phyloP scores from a whole-genome alignment of 2,113 vertebrate species.

The Myotis brandtii region DNA sequence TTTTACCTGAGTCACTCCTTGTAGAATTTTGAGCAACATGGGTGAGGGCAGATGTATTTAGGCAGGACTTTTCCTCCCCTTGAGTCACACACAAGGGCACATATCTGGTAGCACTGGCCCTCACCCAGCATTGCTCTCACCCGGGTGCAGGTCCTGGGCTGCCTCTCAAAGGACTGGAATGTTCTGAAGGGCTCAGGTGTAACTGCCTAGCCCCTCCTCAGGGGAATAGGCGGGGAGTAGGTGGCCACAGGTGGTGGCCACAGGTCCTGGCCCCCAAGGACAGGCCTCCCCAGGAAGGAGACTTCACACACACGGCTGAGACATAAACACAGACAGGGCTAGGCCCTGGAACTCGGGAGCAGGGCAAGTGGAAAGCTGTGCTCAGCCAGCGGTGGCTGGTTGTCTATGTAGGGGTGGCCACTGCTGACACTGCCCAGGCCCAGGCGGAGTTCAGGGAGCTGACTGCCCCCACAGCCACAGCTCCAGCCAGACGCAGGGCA shows the following conservation, averaged over 20 bases:
- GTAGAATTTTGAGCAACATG: not conserved
- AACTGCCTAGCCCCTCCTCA: not conserved
- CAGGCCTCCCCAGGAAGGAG: not conserved
- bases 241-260: too few relatives aligned
- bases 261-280: not conserved
- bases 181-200: not conserved
- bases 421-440: slow-evolving; percentile 36
- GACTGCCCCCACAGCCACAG: too few relatives aligned
- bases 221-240: not conserved
- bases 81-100: rapidly evolving
- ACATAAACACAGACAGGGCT: slow-evolving; percentile 37
- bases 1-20: not conserved
- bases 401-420: not conserved
- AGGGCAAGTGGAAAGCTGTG: slow-evolving; percentile 10
- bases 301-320: not conserved
- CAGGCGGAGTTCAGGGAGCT: not conserved
- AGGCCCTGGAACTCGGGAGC: slow-evolving; percentile 17
- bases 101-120: too few relatives aligned
- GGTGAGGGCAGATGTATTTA: not conserved
- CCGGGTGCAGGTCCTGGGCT: not conserved
- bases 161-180: not conserved
- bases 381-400: not conserved
- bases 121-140: too few relatives aligned
- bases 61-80: not conserved
- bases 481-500: not conserved